Evolutionary conservation across 2,888 invertebrate species (phyloP), one percentile per base, ranked within the genome.

Genomic region (Acanthosepion esculentum): DNA sequence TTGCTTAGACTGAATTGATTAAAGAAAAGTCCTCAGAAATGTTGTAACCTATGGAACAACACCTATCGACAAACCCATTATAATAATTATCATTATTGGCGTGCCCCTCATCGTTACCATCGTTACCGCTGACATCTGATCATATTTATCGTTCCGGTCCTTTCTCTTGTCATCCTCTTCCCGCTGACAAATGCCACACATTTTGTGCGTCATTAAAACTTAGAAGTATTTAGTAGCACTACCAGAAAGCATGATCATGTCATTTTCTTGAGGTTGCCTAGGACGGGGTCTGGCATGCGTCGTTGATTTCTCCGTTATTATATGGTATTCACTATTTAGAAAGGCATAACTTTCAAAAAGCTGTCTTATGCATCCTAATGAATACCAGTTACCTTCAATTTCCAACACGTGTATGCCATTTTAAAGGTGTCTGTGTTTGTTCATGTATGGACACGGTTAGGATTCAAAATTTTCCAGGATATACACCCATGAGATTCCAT

Each of bases 161-260:
- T 78, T 78, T 78, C 33, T n/a, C 78, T n/a, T n/a, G 78, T 78
- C n/a, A 78, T n/a, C 29, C 10, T 78, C n/a, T 78, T 33, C 78
- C 78, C n/a, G 78, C 78, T 78, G 78, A 78, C 78, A 78, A 78
- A 12, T 78, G 78, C 78, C 78, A 78, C 78, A 33, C 78, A 78
- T 78, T 78, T 78, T 78, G 78, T 78, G n/a, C 78, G n/a, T n/a
- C 78, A 78, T 78, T 78, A 78, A 78, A n/a, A 10, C n/a, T 78
- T n/a, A n/a, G n/a, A n/a, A 78, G 78, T n/a, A 78, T 78, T 78
- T 33, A 78, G 78, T 78, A n/a, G 78, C 0, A 15, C 5, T 78
- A 33, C 33, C 15, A 78, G 59, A 78, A 33, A 78, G 78, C 78
- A 12, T n/a, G 78, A 78, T n/a, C 78, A n/a, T 78, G 78, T 33